phyloP scores from a whole-genome alignment of 2,888 invertebrate species.

The Himalopsyche kuldschensis region DNA sequence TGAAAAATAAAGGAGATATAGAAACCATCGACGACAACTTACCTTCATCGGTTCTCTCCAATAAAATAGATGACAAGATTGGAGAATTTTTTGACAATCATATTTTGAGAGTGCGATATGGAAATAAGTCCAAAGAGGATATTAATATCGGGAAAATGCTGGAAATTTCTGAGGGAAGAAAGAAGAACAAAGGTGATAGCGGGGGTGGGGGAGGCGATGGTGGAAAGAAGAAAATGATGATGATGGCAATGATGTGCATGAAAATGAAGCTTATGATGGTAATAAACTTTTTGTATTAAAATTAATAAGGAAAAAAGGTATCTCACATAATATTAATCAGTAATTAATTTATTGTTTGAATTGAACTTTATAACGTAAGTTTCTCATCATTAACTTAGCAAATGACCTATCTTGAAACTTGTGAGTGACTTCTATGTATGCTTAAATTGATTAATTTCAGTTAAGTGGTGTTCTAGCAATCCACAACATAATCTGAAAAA shows the following conservation, averaged over 20 bases:
- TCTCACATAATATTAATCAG: no score
- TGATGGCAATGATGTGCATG: slow-evolving; percentile 66
- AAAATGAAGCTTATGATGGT: slow-evolving; percentile 66
- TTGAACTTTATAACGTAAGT: no score
- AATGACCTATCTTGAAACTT: no score
- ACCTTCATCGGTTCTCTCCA: slow-evolving; percentile 42
- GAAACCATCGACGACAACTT: neutral
- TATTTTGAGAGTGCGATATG: slow-evolving; percentile 47
- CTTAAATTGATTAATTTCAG: no score
- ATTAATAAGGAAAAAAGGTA: no score
- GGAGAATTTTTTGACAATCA: slow-evolving; percentile 63
- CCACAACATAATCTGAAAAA: no score
- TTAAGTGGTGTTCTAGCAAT: no score
- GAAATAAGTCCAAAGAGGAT: slow-evolving; percentile 41
- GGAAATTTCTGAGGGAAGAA: slow-evolving; percentile 47
- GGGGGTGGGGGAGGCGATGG: slow-evolving; percentile 48
- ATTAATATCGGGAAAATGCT: slow-evolving; percentile 41
- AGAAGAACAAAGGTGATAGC: slow-evolving; percentile 48
- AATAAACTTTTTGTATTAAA: neutral
- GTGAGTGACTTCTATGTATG: no score
- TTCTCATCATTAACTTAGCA: no score
- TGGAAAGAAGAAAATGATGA: slow-evolving; percentile 62
- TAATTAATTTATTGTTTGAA: no score
- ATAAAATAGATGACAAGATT: slow-evolving; percentile 57
- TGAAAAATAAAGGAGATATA: neutral